Evolutionary conservation across 2,888 invertebrate genomes (phyloP).

Genomic region (Himalopsyche tibetana): DNA sequence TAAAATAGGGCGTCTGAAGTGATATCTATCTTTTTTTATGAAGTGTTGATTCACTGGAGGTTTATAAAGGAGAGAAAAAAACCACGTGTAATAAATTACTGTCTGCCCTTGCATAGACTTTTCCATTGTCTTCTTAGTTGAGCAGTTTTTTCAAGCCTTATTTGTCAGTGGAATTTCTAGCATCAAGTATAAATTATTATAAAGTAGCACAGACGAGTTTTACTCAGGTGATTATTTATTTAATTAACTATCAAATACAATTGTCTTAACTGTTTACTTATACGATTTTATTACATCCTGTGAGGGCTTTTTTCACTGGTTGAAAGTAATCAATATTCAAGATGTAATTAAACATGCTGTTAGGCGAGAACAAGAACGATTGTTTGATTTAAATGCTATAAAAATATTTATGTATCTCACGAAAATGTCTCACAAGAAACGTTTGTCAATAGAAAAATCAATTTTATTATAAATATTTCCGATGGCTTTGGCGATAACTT

Average conservation of each 20-base stretch:
- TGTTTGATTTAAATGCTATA: no score
- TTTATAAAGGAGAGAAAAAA: neutral
- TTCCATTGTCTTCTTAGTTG: conserved; percentile 22
- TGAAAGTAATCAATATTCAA: neutral
- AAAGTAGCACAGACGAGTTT: neutral
- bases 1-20: no score
- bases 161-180: neutral
- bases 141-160: conserved; percentile 2
- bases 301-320: neutral
- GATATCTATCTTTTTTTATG: neutral
- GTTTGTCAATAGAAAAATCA: no score
- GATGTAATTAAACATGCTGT: neutral
- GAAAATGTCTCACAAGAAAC: no score
- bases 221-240: neutral
- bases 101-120: conserved; percentile 23
- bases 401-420: no score
- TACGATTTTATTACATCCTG: neutral
- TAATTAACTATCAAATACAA: neutral
- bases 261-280: neutral
- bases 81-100: neutral
- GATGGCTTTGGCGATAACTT: no score
- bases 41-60: neutral
- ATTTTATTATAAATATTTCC: no score
- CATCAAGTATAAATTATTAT: neutral
- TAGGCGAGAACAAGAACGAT: no score